Evolutionary conservation across 2,888 invertebrate genomes (phyloP), one percentile per base, ranked within the genome.

Genomic region (Drosophila phalerata): DNA sequence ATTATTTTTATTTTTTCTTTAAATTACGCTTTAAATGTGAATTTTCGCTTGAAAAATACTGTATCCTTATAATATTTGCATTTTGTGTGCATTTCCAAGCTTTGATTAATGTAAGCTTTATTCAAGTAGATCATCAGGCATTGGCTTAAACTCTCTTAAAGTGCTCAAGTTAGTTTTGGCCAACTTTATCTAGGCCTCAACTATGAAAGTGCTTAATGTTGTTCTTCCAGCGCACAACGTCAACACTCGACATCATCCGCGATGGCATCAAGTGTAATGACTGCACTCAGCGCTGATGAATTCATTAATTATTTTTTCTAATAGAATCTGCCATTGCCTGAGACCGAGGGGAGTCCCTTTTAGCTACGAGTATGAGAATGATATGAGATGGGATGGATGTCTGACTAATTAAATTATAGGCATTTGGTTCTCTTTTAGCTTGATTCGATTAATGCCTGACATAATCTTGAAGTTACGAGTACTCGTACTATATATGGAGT

Each of bases 221-320:
- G 49, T 69, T 60, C 61, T 42, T 57, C 22, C 48, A 34, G 53
- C 70, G 30, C 19, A 28, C 49, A 69, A 57, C 47, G 37, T 53
- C 67, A 66, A 58, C 69, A 67, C 67, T 47, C 51, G 17, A 47
- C 51, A 48, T 62, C 58, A 45, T 43, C 42, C 64, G 22, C 58
- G 68, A 47, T 30, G 45, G 48, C 80, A 60, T 81, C 73, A 77
- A 77, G 74, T 64, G 69, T 75, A 83, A 83, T 73, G 83, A 79
- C 81, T 83, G 86, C 86, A 88, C 88, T 84, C 83, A 85, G 69
- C 71, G 30, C 69, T 80, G 79, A 83, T 83, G 86, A 86, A 86
- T 88, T 86, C 81, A 86, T 88, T 85, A 88, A 88, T 88, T 84
- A 88, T 72, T 77, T 85, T 76, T 70, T 67, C 58, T 77, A 74